Conservation (phyloP, 2,113 vertebrate species). For the Aviceda subcristata region DNA sequence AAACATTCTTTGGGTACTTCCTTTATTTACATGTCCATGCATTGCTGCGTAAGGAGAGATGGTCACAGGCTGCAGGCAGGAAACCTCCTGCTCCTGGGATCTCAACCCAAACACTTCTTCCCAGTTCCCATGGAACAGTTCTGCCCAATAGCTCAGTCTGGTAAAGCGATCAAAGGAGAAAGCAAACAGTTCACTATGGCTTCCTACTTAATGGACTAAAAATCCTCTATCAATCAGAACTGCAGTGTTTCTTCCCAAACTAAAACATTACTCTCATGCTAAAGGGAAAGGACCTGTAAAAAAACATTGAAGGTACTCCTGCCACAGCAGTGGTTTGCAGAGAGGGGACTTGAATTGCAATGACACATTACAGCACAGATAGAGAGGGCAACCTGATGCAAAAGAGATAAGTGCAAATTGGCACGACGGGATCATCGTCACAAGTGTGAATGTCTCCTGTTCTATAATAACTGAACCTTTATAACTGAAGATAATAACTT, state of each 20-base stretch:
- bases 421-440: rapidly evolving
- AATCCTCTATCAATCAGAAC: background rate
- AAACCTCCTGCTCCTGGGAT: background rate
- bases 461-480: background rate
- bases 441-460: background rate
- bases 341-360: background rate
- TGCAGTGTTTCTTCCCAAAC: background rate
- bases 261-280: background rate
- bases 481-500: too few relatives aligned
- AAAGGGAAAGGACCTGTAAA: background rate
- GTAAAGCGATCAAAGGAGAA: background rate
- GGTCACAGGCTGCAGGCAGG: background rate
- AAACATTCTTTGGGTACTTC: background rate
- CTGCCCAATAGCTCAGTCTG: background rate
- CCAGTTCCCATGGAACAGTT: background rate
- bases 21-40: background rate
- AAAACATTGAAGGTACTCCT: rapidly evolving
- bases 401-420: background rate
- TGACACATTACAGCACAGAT: rapidly evolving
- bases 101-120: background rate
- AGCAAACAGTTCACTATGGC: background rate
- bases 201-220: background rate
- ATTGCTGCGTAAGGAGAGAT: background rate
- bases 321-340: background rate
- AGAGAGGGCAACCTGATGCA: background rate